Evolutionary conservation across 2,888 invertebrate species (phyloP).

Genomic region (Parnassius apollo): DNA sequence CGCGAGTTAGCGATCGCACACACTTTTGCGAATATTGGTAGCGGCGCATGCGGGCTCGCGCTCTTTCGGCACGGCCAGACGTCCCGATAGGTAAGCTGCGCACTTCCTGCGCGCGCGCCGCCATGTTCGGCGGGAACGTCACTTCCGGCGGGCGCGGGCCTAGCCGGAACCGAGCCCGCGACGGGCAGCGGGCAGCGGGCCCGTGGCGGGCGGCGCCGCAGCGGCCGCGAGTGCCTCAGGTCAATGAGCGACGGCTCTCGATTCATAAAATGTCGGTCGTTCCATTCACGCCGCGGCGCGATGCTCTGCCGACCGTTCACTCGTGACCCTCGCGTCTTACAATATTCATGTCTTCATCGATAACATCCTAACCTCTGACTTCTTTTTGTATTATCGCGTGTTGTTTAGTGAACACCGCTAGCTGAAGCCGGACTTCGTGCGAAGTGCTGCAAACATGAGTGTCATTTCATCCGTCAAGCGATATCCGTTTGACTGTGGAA

Average conservation of each 20-base stretch:
- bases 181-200: conserved; percentile 55
- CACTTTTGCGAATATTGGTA: conserved; percentile 72
- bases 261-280: conserved; percentile 80
- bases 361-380: conserved; percentile 79
- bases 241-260: conserved; percentile 77
- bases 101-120: conserved; percentile 80
- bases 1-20: conserved; percentile 76
- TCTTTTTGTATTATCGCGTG: conserved; percentile 75
- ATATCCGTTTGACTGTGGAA: conserved; percentile 63
- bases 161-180: conserved; percentile 48
- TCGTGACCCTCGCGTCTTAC: conserved; percentile 80
- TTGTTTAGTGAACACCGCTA: conserved; percentile 70
- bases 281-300: conserved; percentile 77
- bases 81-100: conserved; percentile 80
- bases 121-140: conserved; percentile 69
- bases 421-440: conserved; percentile 66
- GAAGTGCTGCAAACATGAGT: conserved; percentile 71
- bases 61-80: conserved; percentile 59
- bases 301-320: conserved; percentile 74
- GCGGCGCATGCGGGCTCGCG: conserved; percentile 60
- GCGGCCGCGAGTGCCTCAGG: conserved; percentile 47
- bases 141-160: conserved; percentile 57
- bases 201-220: conserved; percentile 42
- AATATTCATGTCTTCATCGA: conserved; percentile 80
- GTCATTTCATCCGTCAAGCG: conserved; percentile 57